Evolutionary conservation across 2,888 invertebrate genomes (phyloP).

Genomic region (Polyommatus icarus): DNA sequence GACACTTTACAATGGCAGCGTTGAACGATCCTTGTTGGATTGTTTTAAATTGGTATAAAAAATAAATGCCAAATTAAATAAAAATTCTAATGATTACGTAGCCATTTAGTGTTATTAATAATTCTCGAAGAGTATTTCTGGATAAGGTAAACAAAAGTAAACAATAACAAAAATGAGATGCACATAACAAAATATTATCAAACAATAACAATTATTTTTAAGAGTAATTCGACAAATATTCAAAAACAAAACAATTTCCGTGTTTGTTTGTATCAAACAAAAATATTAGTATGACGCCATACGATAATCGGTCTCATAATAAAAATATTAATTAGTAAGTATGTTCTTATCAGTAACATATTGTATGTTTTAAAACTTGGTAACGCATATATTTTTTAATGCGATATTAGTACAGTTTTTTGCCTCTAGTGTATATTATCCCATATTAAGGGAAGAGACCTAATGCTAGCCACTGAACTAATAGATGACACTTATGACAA

Average conservation of each 20-base stretch:
- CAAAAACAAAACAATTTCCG: conserved; percentile 6
- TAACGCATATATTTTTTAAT: background rate
- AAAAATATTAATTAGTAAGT: background rate
- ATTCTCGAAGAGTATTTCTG: background rate
- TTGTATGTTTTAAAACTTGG: background rate
- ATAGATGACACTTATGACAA: too few relatives aligned
- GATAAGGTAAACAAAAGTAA: background rate
- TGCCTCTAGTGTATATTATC: too few relatives aligned
- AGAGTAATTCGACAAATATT: conserved; percentile 12
- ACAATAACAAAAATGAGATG: background rate
- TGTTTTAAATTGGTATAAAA: background rate
- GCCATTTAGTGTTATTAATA: too few relatives aligned
- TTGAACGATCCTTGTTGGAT: background rate
- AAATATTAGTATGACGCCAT: background rate
- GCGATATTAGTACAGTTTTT: background rate
- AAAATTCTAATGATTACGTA: too few relatives aligned
- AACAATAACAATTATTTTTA: background rate
- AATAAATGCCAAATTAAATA: background rate
- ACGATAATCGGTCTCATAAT: background rate
- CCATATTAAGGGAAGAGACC: too few relatives aligned
- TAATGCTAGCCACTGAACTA: too few relatives aligned
- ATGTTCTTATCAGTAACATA: background rate
- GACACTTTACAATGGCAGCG: background rate
- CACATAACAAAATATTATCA: background rate
- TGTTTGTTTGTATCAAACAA: background rate